These are phyloP conservation scores for Iselma pallidipennis DNA, from an alignment of 2,888 invertebrate genomes.

Conservation along the genomic window DNA sequence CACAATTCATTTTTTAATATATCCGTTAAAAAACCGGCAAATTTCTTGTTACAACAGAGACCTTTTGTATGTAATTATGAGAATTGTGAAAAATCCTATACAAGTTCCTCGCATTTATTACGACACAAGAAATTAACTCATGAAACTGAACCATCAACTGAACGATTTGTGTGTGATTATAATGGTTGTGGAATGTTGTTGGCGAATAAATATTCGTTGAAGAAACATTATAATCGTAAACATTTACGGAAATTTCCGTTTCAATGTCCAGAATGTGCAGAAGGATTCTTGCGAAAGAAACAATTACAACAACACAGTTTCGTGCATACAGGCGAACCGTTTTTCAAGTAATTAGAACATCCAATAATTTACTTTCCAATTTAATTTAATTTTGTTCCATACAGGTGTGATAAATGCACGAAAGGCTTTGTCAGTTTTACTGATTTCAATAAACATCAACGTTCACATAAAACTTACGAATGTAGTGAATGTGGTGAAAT, in stretches of 20 bases:
- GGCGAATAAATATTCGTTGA: slow-evolving; percentile 41
- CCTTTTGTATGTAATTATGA: slow-evolving; percentile 38
- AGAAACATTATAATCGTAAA: slow-evolving; percentile 39
- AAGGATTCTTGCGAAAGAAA: slow-evolving; percentile 41
- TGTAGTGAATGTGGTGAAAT: slow-evolving; percentile 45
- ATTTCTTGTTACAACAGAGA: too few relatives aligned
- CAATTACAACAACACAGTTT: slow-evolving; percentile 38
- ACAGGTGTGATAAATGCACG: slow-evolving; percentile 41
- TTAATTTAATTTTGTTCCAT: slow-evolving; percentile 15
- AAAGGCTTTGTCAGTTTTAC: slow-evolving; percentile 30
- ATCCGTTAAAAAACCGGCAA: too few relatives aligned
- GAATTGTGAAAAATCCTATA: slow-evolving; percentile 40
- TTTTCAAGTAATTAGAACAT: slow-evolving; percentile 30
- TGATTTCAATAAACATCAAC: slow-evolving; percentile 40
- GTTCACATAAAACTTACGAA: slow-evolving; percentile 40
- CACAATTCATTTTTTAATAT: slow-evolving; percentile 26
- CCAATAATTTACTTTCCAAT: background rate
- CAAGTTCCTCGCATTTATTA: slow-evolving; percentile 40
- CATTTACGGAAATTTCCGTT: slow-evolving; percentile 32
- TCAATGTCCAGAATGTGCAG: slow-evolving; percentile 37
- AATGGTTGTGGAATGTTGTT: slow-evolving; percentile 38
- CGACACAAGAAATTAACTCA: slow-evolving; percentile 39
- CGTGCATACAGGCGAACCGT: slow-evolving; percentile 32
- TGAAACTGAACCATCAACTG: slow-evolving; percentile 6
- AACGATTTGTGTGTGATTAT: slow-evolving; percentile 30